phyloP scores from a whole-genome alignment of 2,888 invertebrate genomes.

The Pomacea canaliculata region DNA sequence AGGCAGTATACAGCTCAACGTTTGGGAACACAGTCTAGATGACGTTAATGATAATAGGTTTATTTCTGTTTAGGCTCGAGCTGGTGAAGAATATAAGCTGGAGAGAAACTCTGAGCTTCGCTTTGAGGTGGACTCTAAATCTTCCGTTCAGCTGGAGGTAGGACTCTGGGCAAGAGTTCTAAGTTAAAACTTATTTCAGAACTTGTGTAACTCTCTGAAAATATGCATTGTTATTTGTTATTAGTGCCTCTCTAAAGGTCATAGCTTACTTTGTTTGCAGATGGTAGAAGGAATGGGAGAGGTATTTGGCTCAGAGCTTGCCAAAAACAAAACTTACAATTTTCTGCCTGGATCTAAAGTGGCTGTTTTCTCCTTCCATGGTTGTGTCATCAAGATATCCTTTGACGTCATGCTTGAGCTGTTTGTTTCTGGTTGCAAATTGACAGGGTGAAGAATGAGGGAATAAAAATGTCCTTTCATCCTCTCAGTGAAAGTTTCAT shows the following conservation, averaged over 20 bases:
- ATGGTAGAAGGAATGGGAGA: conserved; percentile 92
- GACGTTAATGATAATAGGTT: no score
- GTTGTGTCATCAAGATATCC: conserved; percentile 82
- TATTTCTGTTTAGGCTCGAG: conserved; percentile 3
- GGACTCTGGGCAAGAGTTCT: not conserved
- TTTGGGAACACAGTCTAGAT: no score
- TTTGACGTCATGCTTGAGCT: conserved; percentile 16
- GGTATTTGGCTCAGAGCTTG: conserved; percentile 95
- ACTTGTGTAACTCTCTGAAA: no score
- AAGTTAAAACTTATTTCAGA: not conserved
- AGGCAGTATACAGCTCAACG: no score
- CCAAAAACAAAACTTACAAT: conserved; percentile 90
- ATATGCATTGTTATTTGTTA: no score
- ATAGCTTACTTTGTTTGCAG: conserved; percentile 70
- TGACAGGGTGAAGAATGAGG: no score
- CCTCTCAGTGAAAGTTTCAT: no score
- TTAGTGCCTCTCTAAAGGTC: not conserved
- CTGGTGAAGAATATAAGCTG: conserved; percentile 81
- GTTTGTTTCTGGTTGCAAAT: not conserved
- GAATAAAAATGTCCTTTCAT: no score
- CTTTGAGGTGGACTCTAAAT: conserved; percentile 85
- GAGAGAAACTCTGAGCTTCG: conserved; percentile 91
- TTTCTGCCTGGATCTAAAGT: conserved; percentile 92
- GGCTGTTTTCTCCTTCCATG: conserved; percentile 96
- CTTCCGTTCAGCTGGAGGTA: conserved; percentile 54